A percentile compares a stretch with the other conserved stretches of the same genome.
Conservation (phyloP, 1,140 invertebrate species). For the Lucilia cuprina region DNA sequence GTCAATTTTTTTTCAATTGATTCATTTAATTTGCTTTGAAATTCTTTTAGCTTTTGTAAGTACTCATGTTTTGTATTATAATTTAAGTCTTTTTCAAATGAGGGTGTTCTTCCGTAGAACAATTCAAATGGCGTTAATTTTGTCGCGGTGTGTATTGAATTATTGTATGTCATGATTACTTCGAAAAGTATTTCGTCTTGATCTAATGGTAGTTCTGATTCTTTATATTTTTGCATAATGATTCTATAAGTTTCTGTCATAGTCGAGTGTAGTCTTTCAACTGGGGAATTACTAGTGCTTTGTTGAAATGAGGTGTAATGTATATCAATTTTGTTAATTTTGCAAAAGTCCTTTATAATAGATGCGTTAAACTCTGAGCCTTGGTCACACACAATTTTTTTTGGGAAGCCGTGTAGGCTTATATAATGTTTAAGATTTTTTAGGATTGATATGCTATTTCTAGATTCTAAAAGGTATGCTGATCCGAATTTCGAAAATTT, state of each 20-base stretch:
- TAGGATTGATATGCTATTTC: too few relatives aligned
- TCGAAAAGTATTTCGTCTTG: constrained; percentile 14
- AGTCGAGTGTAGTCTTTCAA: background rate
- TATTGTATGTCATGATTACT: constrained; percentile 9
- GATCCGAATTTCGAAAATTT: too few relatives aligned
- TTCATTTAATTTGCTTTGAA: too few relatives aligned
- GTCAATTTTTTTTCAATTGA: constrained; percentile 14
- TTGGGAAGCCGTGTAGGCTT: too few relatives aligned
- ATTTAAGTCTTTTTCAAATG: background rate
- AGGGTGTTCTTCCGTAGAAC: constrained; percentile 5
- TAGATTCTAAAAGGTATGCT: too few relatives aligned
- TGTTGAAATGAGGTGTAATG: too few relatives aligned
- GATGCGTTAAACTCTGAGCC: background rate
- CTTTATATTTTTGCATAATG: background rate
- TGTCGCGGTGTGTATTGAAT: background rate
- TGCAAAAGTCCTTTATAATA: too few relatives aligned
- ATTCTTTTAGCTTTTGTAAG: background rate
- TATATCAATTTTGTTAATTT: too few relatives aligned
- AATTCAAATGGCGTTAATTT: background rate
- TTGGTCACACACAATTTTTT: constrained; percentile 17
- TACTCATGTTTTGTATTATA: background rate
- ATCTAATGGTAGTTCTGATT: background rate
- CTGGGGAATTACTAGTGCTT: too few relatives aligned
- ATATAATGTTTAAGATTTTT: too few relatives aligned
- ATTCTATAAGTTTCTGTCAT: constrained; percentile 16